A percentile compares a stretch with the other conserved stretches of the same genome.
These are phyloP conservation scores for Leptinotarsa haldemani DNA, from an alignment of 2,888 invertebrate genomes.

Conservation along the genomic window DNA sequence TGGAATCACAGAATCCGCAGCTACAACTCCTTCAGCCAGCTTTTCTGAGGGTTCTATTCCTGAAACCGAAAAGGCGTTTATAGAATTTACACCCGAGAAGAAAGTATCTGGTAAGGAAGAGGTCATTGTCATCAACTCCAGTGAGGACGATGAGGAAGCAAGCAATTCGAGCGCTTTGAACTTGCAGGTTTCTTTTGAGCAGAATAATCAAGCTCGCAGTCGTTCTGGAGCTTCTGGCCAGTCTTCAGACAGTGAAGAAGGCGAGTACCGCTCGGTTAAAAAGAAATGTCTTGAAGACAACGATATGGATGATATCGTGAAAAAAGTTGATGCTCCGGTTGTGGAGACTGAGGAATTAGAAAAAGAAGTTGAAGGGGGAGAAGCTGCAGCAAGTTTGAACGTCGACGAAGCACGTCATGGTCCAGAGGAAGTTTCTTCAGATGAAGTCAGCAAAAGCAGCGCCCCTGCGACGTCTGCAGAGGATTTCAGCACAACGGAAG, in stretches of 20 bases:
- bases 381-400: background rate
- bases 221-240: background rate
- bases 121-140: conserved; percentile 17
- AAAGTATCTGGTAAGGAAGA: conserved; percentile 25
- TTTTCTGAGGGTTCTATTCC: background rate
- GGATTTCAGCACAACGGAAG: too few relatives aligned
- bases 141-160: conserved; percentile 17
- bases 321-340: background rate
- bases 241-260: conserved; percentile 4
- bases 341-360: background rate
- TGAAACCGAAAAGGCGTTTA: conserved; percentile 36
- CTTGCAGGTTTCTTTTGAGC: conserved; percentile 13
- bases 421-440: background rate
- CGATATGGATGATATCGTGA: background rate
- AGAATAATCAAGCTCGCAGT: conserved; percentile 2
- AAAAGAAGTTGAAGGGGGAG: background rate
- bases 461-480: too few relatives aligned
- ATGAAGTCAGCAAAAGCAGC: background rate
- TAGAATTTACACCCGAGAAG: conserved; percentile 24
- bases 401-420: background rate
- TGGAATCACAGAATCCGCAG: conserved; percentile 22
- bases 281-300: conserved; percentile 1
- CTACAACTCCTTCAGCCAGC: background rate
- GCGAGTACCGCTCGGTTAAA: background rate
- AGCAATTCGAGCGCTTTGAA: background rate